These are phyloP conservation scores for Diadophis punctatus DNA, from an alignment of 2,113 vertebrate genomes.

Conservation along the genomic window DNA sequence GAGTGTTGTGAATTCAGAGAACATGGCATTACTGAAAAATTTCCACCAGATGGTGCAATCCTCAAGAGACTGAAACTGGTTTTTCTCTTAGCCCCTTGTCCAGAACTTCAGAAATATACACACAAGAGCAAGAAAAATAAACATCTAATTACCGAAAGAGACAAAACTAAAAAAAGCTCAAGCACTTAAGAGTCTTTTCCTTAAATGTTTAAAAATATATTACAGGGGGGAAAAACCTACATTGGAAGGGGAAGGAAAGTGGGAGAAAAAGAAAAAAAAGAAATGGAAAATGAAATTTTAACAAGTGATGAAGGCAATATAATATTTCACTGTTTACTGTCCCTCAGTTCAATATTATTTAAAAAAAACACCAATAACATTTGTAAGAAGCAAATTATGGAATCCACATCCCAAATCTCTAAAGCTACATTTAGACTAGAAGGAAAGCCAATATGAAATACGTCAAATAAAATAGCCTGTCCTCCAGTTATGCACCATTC, in stretches of 20 bases:
- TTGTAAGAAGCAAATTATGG: neutral
- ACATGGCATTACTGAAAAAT: neutral
- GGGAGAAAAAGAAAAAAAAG: neutral
- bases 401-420: neutral
- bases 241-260: neutral
- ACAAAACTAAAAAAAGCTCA: neutral
- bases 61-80: neutral
- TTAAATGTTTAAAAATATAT: neutral
- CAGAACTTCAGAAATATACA: neutral
- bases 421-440: neutral
- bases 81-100: no score
- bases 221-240: no score
- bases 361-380: neutral
- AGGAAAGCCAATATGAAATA: neutral
- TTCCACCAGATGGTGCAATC: neutral
- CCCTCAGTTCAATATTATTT: neutral
- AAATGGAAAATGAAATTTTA: neutral
- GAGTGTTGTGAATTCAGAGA: neutral
- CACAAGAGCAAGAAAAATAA: neutral
- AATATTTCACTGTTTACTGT: neutral
- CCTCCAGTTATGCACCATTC: neutral
- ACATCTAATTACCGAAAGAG: neutral
- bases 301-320: neutral
- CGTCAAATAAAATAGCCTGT: neutral
- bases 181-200: neutral